These are phyloP conservation scores for Chymomyza caudatula DNA, from an alignment of 2,888 invertebrate species.

Conservation along the genomic window DNA sequence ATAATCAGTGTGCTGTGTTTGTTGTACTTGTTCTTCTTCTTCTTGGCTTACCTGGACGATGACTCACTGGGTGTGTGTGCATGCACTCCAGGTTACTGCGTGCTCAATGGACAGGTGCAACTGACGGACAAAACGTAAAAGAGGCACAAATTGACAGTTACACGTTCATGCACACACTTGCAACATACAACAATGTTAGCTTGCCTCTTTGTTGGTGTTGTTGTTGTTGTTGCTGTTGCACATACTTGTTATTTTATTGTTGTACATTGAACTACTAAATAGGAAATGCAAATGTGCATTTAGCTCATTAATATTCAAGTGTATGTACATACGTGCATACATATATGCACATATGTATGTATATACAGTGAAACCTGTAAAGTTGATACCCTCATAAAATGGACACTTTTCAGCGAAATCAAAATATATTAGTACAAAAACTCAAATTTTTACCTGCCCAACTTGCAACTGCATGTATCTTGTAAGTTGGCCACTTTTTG, in stretches of 20 bases:
- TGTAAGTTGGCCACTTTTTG: too few species aligned
- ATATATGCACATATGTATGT: background rate
- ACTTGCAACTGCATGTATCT: too few species aligned
- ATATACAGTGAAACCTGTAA: background rate
- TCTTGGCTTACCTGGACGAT: background rate
- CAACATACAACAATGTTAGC: background rate
- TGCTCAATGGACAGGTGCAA: constrained; percentile 1
- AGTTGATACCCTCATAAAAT: too few species aligned
- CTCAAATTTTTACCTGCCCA: too few species aligned
- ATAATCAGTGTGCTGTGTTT: background rate
- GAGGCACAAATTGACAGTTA: constrained; percentile 1
- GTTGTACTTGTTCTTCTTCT: background rate
- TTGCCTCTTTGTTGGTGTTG: background rate
- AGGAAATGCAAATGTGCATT: constrained; percentile 35
- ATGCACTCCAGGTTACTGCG: background rate
- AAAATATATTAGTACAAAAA: too few species aligned
- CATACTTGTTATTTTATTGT: constrained; percentile 8
- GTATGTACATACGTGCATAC: background rate
- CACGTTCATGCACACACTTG: background rate
- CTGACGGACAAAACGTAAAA: background rate
- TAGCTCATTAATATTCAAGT: constrained; percentile 32
- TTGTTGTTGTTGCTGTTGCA: background rate
- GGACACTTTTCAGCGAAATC: too few species aligned
- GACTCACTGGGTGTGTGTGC: background rate
- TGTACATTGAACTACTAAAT: constrained; percentile 24